phyloP scores from a whole-genome alignment of 2,797 vertebrate genomes.

The Acanthurus leucopareius region DNA sequence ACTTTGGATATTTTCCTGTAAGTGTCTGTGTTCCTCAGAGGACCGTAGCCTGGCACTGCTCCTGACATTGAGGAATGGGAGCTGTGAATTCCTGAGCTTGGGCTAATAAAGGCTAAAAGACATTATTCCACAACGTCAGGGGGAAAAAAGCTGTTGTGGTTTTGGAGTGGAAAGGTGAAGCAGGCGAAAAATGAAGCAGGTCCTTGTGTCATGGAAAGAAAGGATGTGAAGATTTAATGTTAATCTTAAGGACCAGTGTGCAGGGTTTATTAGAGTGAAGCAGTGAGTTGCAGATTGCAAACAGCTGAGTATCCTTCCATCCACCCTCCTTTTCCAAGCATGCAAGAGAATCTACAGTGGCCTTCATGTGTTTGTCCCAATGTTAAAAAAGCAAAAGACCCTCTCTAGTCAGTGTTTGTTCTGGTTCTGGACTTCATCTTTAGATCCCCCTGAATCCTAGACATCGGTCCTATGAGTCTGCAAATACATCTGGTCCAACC shows the following conservation, averaged over 20 bases:
- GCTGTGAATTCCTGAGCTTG: slow-evolving; percentile 37
- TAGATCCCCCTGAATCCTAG: no score
- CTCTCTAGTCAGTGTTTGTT: no score
- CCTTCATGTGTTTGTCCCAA: no score
- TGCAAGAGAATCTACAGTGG: no score
- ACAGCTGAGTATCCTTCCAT: no score
- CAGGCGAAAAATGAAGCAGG: neutral
- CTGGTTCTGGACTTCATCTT: no score
- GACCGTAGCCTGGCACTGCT: slow-evolving; percentile 18
- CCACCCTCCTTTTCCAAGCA: no score
- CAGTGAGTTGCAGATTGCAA: no score
- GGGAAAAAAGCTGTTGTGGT: slow-evolving; percentile 35
- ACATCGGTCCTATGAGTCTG: no score
- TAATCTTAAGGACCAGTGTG: neutral
- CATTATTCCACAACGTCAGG: slow-evolving; percentile 40
- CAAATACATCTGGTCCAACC: no score
- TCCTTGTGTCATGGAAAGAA: slow-evolving; percentile 4
- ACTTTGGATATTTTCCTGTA: slow-evolving; percentile 4
- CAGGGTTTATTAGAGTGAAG: no score
- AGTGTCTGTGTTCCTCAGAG: slow-evolving; percentile 22
- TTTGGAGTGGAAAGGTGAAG: slow-evolving; percentile 23
- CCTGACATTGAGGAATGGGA: slow-evolving; percentile 39
- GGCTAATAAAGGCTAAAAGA: slow-evolving; percentile 32
- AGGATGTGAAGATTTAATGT: neutral
- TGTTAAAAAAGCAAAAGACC: no score